Evolutionary conservation across 2,888 invertebrate genomes (phyloP).

Genomic region (Sinohyriopsis cumingii): DNA sequence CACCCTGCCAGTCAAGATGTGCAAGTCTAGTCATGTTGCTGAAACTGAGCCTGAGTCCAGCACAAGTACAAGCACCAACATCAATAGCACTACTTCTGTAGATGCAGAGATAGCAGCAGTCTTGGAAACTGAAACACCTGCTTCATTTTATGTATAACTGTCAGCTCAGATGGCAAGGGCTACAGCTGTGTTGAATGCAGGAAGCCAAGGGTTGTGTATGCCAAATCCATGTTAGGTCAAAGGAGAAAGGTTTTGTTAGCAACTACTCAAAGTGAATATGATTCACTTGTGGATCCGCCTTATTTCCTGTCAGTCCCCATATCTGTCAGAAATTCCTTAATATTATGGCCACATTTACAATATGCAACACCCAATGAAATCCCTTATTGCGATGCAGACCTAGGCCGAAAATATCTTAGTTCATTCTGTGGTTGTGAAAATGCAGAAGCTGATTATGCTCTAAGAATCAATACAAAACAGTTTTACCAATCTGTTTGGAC

Average conservation of each 20-base stretch:
- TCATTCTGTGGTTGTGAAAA: conserved; percentile 2
- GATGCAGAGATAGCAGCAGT: too few species aligned
- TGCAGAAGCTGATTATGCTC: conserved; percentile 1
- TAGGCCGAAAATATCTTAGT: conserved; percentile 10
- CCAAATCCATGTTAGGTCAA: conserved; percentile 6
- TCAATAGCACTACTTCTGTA: too few species aligned
- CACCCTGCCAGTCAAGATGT: too few species aligned
- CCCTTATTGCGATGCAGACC: conserved; percentile 6
- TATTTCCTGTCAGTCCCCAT: conserved; percentile 1
- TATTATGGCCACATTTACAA: conserved; percentile 2
- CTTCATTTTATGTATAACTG: too few species aligned
- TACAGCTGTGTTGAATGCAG: conserved; percentile 4
- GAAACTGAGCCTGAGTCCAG: too few species aligned
- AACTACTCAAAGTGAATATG: conserved; percentile 9
- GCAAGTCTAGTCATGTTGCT: too few species aligned
- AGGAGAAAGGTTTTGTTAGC: conserved; percentile 4
- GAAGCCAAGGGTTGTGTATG: conserved; percentile 8
- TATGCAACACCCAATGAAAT: conserved; percentile 8
- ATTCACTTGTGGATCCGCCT: conserved; percentile 2
- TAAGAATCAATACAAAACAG: conserved; percentile 8
- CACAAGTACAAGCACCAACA: too few species aligned
- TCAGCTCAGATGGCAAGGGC: too few species aligned
- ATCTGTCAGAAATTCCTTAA: conserved; percentile 1
- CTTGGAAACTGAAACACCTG: too few species aligned
- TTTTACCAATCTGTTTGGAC: conserved; percentile 5